Evolutionary conservation across 2,888 invertebrate genomes (phyloP).

Genomic region (Zygaena filipendulae): DNA sequence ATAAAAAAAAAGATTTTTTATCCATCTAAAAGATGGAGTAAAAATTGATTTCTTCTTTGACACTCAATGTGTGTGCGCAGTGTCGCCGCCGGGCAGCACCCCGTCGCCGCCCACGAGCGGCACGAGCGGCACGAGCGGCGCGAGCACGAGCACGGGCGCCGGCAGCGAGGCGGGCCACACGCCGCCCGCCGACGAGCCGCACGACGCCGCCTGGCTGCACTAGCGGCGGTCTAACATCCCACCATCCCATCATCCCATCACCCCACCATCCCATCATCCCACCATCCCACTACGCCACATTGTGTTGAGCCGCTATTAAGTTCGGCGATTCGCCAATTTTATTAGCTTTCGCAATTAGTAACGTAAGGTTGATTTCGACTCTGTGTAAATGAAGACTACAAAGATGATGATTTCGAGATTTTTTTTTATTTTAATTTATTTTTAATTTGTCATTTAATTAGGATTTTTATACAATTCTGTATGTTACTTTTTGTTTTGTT

Average conservation of each 20-base stretch:
- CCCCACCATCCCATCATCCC: constrained; percentile 1
- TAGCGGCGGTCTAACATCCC: neutral
- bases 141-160: constrained; percentile 20
- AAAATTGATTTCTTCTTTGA: no score
- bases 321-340: constrained; percentile 51
- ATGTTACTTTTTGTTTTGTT: neutral
- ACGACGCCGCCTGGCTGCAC: constrained; percentile 11
- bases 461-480: neutral
- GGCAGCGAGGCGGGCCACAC: constrained; percentile 16
- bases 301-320: constrained; percentile 55
- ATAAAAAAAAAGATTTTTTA: no score
- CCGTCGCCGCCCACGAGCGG: constrained; percentile 31
- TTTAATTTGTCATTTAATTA: neutral
- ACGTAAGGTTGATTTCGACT: constrained; percentile 18
- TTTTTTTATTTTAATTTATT: constrained; percentile 1
- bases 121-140: constrained; percentile 21
- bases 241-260: constrained; percentile 2
- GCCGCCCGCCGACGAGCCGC: constrained; percentile 14
- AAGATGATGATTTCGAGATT: no score
- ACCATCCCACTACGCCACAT: constrained; percentile 11
- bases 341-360: constrained; percentile 20
- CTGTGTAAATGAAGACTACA: no score
- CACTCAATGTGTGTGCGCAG: no score
- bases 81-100: no score
- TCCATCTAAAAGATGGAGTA: no score